Conservation (phyloP, 1,140 invertebrate species). For the Rhopalosiphum padi region DNA sequence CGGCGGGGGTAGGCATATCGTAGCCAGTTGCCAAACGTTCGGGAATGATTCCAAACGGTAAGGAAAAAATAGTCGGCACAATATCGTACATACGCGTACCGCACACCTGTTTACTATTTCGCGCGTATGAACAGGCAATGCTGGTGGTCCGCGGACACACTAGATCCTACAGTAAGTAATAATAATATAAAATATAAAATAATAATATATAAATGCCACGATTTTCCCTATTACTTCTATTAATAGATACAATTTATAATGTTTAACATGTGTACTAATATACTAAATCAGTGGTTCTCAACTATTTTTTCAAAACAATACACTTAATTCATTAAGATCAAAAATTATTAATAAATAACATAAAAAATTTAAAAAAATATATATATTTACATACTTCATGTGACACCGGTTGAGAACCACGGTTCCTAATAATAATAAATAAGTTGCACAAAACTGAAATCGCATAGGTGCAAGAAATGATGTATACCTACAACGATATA, state of each 20-base stretch:
- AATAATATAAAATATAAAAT: neutral
- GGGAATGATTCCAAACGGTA: constrained; percentile 56
- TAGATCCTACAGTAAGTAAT: constrained; percentile 31
- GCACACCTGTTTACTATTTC: constrained; percentile 46
- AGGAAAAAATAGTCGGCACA: constrained; percentile 48
- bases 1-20: neutral
- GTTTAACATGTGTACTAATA: neutral
- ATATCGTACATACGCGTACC: neutral
- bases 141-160: constrained; percentile 45
- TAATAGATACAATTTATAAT: neutral
- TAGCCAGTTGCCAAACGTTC: constrained; percentile 37
- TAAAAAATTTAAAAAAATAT: neutral
- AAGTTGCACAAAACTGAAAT: neutral
- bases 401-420: neutral
- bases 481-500: neutral
- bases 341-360: neutral
- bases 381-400: too few relatives aligned
- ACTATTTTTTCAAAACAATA: neutral
- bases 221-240: neutral
- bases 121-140: constrained; percentile 20
- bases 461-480: neutral
- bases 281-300: neutral
- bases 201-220: neutral
- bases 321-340: neutral
- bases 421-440: neutral